These are phyloP conservation scores for Brachionus manjavacas DNA, from an alignment of 1,140 invertebrate species.

Conservation along the genomic window DNA sequence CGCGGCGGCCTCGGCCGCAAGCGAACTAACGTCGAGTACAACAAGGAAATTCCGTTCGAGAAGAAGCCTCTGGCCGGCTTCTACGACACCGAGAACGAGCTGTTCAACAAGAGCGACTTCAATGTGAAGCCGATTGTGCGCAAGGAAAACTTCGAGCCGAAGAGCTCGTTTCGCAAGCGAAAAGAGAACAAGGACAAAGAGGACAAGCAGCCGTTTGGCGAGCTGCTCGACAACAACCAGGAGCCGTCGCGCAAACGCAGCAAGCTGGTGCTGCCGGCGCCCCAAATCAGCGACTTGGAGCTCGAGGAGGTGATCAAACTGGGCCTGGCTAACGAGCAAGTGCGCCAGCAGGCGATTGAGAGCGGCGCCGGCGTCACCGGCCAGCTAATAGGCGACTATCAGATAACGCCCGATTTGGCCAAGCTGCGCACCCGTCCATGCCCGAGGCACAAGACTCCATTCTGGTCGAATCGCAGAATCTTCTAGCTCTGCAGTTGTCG, in stretches of 20 bases:
- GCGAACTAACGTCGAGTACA: slow-evolving; percentile 79
- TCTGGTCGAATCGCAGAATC: slow-evolving; percentile 88
- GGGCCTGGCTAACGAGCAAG: slow-evolving; percentile 86
- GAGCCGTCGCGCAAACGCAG: slow-evolving; percentile 87
- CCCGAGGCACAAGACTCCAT: slow-evolving; percentile 68
- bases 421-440: slow-evolving; percentile 75
- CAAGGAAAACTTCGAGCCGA: slow-evolving; percentile 79
- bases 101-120: slow-evolving; percentile 76
- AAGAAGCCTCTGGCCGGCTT: slow-evolving; percentile 81
- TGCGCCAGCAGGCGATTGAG: slow-evolving; percentile 80
- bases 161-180: slow-evolving; percentile 82
- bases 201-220: slow-evolving; percentile 60
- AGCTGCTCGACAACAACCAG: slow-evolving; percentile 60
- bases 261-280: slow-evolving; percentile 88
- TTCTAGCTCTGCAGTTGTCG: slow-evolving; percentile 92
- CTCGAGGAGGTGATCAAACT: slow-evolving; percentile 84
- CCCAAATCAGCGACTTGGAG: slow-evolving; percentile 84
- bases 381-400: background rate
- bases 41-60: slow-evolving; percentile 94
- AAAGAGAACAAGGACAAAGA: slow-evolving; percentile 65
- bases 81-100: slow-evolving; percentile 84
- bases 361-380: slow-evolving; percentile 65
- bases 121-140: slow-evolving; percentile 76
- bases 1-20: slow-evolving; percentile 52
- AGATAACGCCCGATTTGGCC: slow-evolving; percentile 61